Evolutionary conservation across 2,888 invertebrate genomes (phyloP), one percentile per base, ranked within the genome.

Genomic region (Ethmia dodecea): DNA sequence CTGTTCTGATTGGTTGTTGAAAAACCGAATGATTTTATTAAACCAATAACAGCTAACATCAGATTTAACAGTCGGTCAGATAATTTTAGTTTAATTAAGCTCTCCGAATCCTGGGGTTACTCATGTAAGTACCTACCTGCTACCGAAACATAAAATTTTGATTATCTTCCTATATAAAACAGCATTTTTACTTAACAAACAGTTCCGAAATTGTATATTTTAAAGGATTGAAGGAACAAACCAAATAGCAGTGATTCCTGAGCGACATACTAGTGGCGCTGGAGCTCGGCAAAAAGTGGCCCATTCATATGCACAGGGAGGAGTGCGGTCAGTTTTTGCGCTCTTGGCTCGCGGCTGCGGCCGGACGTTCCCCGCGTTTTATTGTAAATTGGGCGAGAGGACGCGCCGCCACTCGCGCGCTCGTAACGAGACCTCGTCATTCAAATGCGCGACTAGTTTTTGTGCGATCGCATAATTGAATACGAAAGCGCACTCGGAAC

Each of bases 401-500:
- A 24, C 13, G 31, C 25, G 15, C 30, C 18, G 11, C 24, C 24
- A 12, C 20, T 20, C 14, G 28, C 12, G 28, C 25, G 20, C 33
- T 9, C 18, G 27, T 33, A 36, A 36, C 33, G 36, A 36, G 36
- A 26, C 31, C 55, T 56, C 53, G 66, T 75, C 83, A 80, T 84
- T 83, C 81, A 77, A 76, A 83, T 77, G 79, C 76, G 66, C 69
- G 71, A 75, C 81, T 67, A 75, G 70, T 84, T 84, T 84, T 83
- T 84, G 75, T 60, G 47, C 45, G 43, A 43, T 60, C 67, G 77
- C 73, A 78, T 78, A 71, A 75, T 71, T 79, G 76, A 77, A 80
- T 80, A 72, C 69, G 67, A 74, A 80, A 74, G 71, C 62, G 66
- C 66, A 66, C 78, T 72, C 60, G 63, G 65, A 62, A 67, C 60